Evolutionary conservation across 1,140 invertebrate genomes (phyloP).

Genomic region (Trigoniulus corallinus): DNA sequence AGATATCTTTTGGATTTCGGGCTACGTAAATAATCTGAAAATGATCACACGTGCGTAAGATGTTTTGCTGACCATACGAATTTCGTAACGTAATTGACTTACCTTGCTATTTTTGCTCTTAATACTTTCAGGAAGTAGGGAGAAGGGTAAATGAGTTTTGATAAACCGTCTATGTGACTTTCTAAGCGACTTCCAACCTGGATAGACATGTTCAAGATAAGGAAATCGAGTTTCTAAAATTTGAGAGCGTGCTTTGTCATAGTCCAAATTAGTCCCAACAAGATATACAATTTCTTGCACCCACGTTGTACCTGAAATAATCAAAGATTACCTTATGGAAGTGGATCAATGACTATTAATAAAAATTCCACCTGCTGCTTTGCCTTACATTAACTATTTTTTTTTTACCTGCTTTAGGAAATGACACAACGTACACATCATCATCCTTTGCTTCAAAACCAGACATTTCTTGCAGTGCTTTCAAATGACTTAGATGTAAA

Average conservation of each 20-base stretch:
- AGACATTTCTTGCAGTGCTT: constrained; percentile 19
- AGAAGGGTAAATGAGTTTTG: constrained; percentile 31
- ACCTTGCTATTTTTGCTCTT: constrained; percentile 36
- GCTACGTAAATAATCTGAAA: constrained; percentile 32
- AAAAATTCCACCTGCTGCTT: background rate
- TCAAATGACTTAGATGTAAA: constrained; percentile 15
- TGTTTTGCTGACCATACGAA: background rate
- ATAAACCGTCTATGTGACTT: constrained; percentile 25
- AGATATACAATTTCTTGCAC: constrained; percentile 34
- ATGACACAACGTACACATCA: constrained; percentile 27
- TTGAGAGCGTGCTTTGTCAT: constrained; percentile 20
- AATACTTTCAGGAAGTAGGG: constrained; percentile 24
- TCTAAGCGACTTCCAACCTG: constrained; percentile 23
- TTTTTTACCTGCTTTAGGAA: constrained; percentile 27
- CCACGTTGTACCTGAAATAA: constrained; percentile 32
- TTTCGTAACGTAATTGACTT: constrained; percentile 5
- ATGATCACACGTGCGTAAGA: constrained; percentile 3
- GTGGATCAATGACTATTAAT: background rate
- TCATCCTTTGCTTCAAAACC: constrained; percentile 22
- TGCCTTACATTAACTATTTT: background rate
- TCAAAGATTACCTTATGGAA: background rate
- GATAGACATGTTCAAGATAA: constrained; percentile 30
- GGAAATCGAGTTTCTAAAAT: constrained; percentile 31
- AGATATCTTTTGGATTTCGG: constrained; percentile 33
- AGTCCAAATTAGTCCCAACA: constrained; percentile 25